These are phyloP conservation scores for Scrobipalpa atriplicella DNA, from an alignment of 2,888 invertebrate species.

Conservation along the genomic window DNA sequence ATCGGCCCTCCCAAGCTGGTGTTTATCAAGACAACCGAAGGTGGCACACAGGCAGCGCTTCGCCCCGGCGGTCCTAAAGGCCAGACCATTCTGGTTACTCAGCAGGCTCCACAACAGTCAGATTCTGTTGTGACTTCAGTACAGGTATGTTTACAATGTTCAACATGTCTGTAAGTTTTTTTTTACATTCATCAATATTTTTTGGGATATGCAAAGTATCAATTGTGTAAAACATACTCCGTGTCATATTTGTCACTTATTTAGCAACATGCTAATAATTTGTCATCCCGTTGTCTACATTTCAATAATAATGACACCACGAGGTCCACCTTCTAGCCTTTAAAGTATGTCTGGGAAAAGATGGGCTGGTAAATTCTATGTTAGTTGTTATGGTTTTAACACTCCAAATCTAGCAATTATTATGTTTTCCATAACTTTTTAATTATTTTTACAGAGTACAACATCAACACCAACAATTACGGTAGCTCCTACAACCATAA, in stretches of 20 bases:
- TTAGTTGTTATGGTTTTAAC: no score
- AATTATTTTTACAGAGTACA: neutral
- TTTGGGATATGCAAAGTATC: no score
- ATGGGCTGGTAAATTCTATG: no score
- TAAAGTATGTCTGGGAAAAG: no score
- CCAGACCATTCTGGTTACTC: constrained; percentile 74
- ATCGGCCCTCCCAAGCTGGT: constrained; percentile 79
- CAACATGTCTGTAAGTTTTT: neutral
- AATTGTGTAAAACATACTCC: no score
- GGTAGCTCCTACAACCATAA: constrained; percentile 43
- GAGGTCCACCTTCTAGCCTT: no score
- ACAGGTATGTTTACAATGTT: neutral
- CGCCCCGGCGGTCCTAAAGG: constrained; percentile 68
- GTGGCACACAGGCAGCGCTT: constrained; percentile 63
- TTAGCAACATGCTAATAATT: no score
- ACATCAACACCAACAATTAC: constrained; percentile 42
- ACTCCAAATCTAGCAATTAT: no score
- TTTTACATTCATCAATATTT: neutral
- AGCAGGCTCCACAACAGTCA: constrained; percentile 40
- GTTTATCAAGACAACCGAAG: constrained; percentile 77
- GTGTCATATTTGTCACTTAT: no score
- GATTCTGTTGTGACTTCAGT: constrained; percentile 26
- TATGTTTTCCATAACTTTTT: no score
- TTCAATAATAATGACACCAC: no score
- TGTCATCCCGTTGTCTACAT: no score